These are phyloP conservation scores for Chaitophorus viminalis DNA, from an alignment of 2,888 invertebrate species.

Conservation along the genomic window DNA sequence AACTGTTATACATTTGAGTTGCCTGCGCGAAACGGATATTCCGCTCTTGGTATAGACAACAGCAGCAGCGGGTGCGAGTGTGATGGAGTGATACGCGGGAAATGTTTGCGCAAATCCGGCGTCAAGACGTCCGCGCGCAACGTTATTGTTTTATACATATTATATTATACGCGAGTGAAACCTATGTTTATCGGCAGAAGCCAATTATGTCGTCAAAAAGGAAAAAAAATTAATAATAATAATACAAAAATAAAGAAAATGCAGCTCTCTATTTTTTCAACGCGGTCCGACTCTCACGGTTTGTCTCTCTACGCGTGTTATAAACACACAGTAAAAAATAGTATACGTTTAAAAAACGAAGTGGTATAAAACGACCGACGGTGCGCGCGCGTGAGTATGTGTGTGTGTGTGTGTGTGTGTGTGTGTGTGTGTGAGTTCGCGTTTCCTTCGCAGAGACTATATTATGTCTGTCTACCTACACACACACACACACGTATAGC, in stretches of 20 bases:
- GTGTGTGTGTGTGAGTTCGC: too few relatives aligned
- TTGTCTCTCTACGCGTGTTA: conserved; percentile 19
- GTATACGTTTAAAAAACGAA: conserved; percentile 12
- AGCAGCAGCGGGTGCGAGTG: too few relatives aligned
- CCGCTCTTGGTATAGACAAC: too few relatives aligned
- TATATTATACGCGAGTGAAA: conserved; percentile 1
- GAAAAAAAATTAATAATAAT: not conserved
- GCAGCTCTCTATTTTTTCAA: not conserved
- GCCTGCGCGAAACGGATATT: too few relatives aligned
- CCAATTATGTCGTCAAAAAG: conserved; percentile 47
- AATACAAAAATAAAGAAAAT: not conserved
- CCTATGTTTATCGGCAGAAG: conserved; percentile 37
- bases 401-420: too few relatives aligned
- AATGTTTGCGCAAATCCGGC: not conserved
- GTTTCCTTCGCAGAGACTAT: not conserved
- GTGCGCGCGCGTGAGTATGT: too few relatives aligned
- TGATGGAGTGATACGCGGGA: not conserved
- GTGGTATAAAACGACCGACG: not conserved
- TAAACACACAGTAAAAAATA: not conserved
- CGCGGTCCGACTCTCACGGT: conserved; percentile 29
- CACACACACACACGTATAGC: not conserved
- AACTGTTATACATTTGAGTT: too few relatives aligned
- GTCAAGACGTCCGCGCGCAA: conserved; percentile 1
- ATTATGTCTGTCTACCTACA: not conserved
- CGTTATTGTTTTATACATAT: not conserved